Percentiles rank a stretch among this genome's conserved stretches.
Evolutionary conservation across 2,113 vertebrate genomes (phyloP).

Genomic region (Seriola dumerili): DNA sequence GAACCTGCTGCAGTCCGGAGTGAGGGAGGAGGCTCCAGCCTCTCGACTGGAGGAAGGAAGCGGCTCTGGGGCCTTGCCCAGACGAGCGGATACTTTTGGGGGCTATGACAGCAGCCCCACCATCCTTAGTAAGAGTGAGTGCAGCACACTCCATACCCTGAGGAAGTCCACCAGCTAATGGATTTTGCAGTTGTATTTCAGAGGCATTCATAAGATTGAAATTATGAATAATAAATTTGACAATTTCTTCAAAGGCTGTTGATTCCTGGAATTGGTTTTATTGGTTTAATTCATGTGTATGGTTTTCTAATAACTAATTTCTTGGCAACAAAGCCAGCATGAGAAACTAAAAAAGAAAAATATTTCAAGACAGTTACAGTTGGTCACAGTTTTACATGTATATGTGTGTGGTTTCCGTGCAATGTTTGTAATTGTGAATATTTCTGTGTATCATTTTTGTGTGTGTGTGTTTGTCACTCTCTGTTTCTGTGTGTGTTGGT

Average conservation of each 20-base stretch:
- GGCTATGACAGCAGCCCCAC: conserved; percentile 86
- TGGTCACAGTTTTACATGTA: background rate
- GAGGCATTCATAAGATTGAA: conserved; percentile 4
- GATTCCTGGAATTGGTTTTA: conserved; percentile 24
- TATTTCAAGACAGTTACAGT: background rate
- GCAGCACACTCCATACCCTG: background rate
- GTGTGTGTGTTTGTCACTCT: conserved; percentile 24
- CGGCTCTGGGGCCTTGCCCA: conserved; percentile 73
- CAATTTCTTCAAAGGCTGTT: background rate
- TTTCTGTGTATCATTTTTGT: conserved; percentile 30
- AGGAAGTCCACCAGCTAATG: conserved; percentile 40
- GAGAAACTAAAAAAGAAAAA: background rate
- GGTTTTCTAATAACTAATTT: background rate
- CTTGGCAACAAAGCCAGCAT: background rate
- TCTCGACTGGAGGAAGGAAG: conserved; percentile 78
- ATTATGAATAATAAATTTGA: conserved; percentile 30
- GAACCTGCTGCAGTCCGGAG: conserved; percentile 86
- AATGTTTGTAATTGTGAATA: background rate
- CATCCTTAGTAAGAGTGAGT: conserved; percentile 87
- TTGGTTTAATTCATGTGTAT: background rate
- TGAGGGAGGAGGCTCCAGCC: conserved; percentile 62
- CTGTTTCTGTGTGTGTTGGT: conserved; percentile 17
- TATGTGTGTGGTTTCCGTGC: conserved; percentile 27
- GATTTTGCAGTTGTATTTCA: conserved; percentile 20
- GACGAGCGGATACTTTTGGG: conserved; percentile 90